Base-by-base conservation (phyloP, 2,113 vertebrate genomes). In the Oreotrochilus melanogaster region DNA sequence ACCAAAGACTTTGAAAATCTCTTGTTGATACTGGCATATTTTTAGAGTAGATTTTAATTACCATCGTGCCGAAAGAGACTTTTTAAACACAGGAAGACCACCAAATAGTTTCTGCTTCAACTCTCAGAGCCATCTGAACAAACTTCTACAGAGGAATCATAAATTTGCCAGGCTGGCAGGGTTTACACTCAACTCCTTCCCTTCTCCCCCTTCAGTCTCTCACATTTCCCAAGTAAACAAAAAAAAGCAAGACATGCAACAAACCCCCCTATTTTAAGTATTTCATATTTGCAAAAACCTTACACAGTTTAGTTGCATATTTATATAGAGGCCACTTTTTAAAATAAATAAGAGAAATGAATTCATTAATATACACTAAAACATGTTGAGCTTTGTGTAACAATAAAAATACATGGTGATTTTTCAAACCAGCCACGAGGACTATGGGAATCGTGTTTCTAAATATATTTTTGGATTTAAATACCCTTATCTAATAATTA, bases 1-100 rank as follows among this genome's bases (percentile, higher is more conserved):
- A 1, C 48, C 57, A 14, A 12, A 42, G 15, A 11, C 82, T n/a
- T n/a, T 33, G 51, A 12, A 93, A 86, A 84, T 25, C 82, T 66
- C 75, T 33, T 76, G 60, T 80, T 92, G 75, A 83, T 37, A 71
- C 64, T 62, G 66, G 87, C 62, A 37, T 24, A 3, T 57, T 88
- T 78, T 74, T 11, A 82, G 48, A 91, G 78, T 33, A 69, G 42
- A 79, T 85, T 87, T 96, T 81, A 60, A 92, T 91, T 84, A 50
- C 48, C 12, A 8, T 25, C 58, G 45, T 1, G 4, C 22, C 16
- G 15, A 92, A 92, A 91, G 12, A 75, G 51, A 71, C 11, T 89
- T 91, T 79, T 80, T 30, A 79, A 85, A 47, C 14, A 33, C 0
- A 0, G 0, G 2, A 65, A 87, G 67, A 91, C 65, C 86, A 51